Percentiles rank a stretch among this genome's conserved stretches.
Conservation (phyloP, 2,888 invertebrate species). For the Agrilus mali region DNA sequence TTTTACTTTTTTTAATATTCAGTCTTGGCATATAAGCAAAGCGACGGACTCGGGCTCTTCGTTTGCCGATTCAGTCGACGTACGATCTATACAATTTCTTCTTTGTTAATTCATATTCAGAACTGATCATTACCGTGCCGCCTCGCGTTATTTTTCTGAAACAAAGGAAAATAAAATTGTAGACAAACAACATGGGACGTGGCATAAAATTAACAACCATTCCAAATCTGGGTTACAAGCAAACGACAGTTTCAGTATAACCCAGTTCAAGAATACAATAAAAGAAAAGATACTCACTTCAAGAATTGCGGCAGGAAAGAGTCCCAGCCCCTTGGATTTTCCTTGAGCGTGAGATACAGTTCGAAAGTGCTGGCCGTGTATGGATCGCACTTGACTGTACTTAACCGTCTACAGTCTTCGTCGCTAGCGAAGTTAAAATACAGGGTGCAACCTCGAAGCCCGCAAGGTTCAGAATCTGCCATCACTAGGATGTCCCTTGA, state of each 20-base stretch:
- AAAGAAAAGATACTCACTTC: conserved; percentile 50
- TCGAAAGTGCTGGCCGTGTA: conserved; percentile 81
- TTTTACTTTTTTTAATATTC: conserved; percentile 5
- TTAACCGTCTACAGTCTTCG: conserved; percentile 52
- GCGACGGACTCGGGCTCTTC: not conserved
- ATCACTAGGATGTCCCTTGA: conserved; percentile 67
- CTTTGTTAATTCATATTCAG: conserved; percentile 72
- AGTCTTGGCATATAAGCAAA: conserved; percentile 7
- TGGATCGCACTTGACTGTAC: conserved; percentile 73
- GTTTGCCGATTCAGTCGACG: conserved; percentile 9
- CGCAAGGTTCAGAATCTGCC: conserved; percentile 84
- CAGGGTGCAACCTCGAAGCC: conserved; percentile 72
- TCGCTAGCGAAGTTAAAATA: conserved; percentile 71
- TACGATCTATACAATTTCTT: conserved; percentile 73
- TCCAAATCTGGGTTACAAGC: not conserved
- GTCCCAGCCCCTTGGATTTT: conserved; percentile 76
- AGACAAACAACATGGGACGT: not conserved
- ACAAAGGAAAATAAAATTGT: conserved; percentile 13
- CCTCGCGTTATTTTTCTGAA: conserved; percentile 64
- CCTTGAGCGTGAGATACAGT: conserved; percentile 74
- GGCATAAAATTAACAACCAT: not conserved
- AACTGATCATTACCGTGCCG: conserved; percentile 74
- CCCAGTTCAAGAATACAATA: not conserved
- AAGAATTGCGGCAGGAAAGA: conserved; percentile 76
- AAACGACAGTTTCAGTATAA: not conserved